phyloP scores from a whole-genome alignment of 2,888 invertebrate species.

The Lycia hirtaria region DNA sequence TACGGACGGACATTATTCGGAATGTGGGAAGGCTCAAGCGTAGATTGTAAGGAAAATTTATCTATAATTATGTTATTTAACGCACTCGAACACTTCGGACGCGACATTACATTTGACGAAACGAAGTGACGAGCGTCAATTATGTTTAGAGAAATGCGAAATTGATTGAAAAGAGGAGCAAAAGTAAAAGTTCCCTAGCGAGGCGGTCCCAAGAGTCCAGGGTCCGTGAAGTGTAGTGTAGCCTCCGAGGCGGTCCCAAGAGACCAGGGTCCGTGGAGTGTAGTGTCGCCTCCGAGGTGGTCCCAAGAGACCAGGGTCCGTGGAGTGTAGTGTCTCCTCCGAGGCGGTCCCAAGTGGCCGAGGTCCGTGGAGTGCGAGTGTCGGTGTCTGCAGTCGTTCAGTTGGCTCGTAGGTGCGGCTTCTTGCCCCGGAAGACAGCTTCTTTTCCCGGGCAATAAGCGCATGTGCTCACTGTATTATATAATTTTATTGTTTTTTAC shows the following conservation, averaged over 20 bases:
- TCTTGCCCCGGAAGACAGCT: slow-evolving; percentile 83
- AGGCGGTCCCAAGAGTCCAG: not conserved
- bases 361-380: slow-evolving; percentile 1
- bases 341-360: not conserved
- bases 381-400: slow-evolving; percentile 40
- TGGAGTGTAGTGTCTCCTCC: not conserved
- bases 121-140: too few species aligned
- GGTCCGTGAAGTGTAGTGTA: not conserved
- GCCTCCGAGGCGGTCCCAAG: not conserved
- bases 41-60: slow-evolving; percentile 47
- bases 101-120: too few species aligned
- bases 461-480: slow-evolving; percentile 78
- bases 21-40: slow-evolving; percentile 56
- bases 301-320: not conserved
- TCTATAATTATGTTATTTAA: slow-evolving; percentile 23
- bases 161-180: not conserved
- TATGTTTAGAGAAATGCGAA: not conserved
- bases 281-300: not conserved
- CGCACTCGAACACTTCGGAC: slow-evolving; percentile 2
- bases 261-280: not conserved
- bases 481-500: slow-evolving; percentile 80
- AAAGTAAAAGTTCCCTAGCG: not conserved
- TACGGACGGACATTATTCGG: slow-evolving; percentile 30
- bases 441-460: slow-evolving; percentile 84
- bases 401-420: slow-evolving; percentile 60